phyloP scores from a whole-genome alignment of 35 echinoderm and acorn worm species.

The Hemicentrotus pulcherrimus region DNA sequence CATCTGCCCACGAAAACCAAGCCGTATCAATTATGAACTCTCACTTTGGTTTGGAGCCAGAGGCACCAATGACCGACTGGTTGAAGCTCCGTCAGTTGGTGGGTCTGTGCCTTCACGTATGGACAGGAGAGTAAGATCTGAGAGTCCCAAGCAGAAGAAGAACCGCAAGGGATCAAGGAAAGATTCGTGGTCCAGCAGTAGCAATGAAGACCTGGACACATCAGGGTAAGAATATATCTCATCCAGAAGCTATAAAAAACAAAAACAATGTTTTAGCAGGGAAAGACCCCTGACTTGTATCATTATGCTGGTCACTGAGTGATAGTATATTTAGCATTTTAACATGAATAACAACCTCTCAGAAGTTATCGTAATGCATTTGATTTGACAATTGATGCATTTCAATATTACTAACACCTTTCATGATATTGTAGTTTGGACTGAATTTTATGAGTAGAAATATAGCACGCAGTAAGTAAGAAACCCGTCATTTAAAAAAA shows the following conservation, averaged over 20 bases:
- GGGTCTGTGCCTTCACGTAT: not conserved
- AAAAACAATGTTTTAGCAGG: not conserved
- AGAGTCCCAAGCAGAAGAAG: conserved; percentile 65
- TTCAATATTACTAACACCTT: too few relatives aligned
- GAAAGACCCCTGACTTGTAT: not conserved
- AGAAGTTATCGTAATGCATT: too few relatives aligned
- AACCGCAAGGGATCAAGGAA: conserved; percentile 62
- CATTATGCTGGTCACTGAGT: too few relatives aligned
- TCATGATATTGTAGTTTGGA: too few relatives aligned
- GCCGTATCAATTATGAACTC: conserved; percentile 82
- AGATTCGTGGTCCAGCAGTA: conserved; percentile 43
- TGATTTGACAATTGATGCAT: too few relatives aligned
- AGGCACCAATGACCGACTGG: conserved; percentile 70
- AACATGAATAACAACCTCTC: too few relatives aligned
- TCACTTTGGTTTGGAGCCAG: conserved; percentile 90
- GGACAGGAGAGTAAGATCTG: not conserved
- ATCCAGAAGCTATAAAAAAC: not conserved
- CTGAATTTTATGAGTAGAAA: too few relatives aligned
- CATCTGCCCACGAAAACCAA: conserved; percentile 86
- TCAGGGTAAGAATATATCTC: not conserved
- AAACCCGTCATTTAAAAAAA: too few relatives aligned
- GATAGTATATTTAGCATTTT: too few relatives aligned
- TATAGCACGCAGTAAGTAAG: too few relatives aligned
- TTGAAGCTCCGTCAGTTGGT: conserved; percentile 21
- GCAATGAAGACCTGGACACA: conserved; percentile 33